Evolutionary conservation across 2,888 invertebrate genomes (phyloP), one percentile per base, ranked within the genome.

Genomic region (Hirtodrosophila confusa): DNA sequence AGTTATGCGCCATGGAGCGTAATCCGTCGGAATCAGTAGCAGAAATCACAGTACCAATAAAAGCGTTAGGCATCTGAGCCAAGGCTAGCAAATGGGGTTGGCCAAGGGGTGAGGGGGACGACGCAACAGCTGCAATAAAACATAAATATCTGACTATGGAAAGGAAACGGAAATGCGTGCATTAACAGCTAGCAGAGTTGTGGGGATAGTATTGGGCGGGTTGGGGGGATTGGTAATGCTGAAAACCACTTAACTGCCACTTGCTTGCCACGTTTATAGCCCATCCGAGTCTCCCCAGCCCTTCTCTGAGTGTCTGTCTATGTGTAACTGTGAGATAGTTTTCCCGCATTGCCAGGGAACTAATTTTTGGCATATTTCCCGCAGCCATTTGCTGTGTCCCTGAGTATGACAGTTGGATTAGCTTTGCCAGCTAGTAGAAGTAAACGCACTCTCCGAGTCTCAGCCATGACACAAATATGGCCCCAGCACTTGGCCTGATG

Each of bases 11-110:
- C 80, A 60, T 74, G 63, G 53, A 73, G 72, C 82, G 71, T 83
- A 86, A 80, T 78, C 78, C 76, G 40, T 27, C 64, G 71, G 58
- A 73, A 60, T 69, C 67, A 62, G 68, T 68, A 80, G 62, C 62
- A 58, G 63, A 78, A 86, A 86, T 82, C 79, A 82, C 75, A 68
- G 79, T 62, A 74, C 78, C 78, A 80, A 83, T 86, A 86, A 86
- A 86, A 82, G 64, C 71, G 63, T 61, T 53, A 47, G 58, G 35
- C 73, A 47, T 9, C 29, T 35, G 35, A 36, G 51, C 24, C 36
- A 33, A 43, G 58, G 37, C 49, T 36, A 35, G 12, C 27, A 35
- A 47, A 17, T 17, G 17, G 35, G 36, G 11, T 17, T 8, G 12
- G 43, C 37, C 24, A 10, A 17, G 36, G 17, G 4, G 3, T 7